A percentile compares a stretch with the other conserved stretches of the same genome.
Conservation (phyloP, 2,888 invertebrate species). For the Zele albiditarsus region DNA sequence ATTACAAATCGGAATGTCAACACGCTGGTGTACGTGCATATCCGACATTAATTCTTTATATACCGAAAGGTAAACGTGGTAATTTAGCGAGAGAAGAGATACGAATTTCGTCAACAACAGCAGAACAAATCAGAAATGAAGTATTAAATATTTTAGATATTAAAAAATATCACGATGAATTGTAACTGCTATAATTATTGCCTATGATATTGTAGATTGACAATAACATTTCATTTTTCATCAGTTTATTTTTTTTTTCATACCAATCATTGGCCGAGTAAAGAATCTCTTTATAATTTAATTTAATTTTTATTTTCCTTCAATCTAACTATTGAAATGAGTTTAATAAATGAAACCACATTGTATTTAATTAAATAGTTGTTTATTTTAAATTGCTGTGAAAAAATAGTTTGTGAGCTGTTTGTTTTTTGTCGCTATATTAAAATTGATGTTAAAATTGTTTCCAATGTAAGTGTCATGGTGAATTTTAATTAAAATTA, state of each 20-base stretch:
- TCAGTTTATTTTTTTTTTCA: background rate
- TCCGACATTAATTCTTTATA: constrained; percentile 81
- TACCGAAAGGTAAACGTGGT: constrained; percentile 73
- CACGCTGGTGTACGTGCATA: constrained; percentile 78
- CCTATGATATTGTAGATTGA: background rate
- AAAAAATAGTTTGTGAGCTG: too few relatives aligned
- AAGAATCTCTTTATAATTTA: too few relatives aligned
- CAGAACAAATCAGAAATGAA: constrained; percentile 53
- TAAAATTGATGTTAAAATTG: too few relatives aligned
- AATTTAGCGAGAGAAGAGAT: constrained; percentile 38
- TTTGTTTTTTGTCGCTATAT: too few relatives aligned
- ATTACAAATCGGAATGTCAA: constrained; percentile 74
- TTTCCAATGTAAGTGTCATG: too few relatives aligned
- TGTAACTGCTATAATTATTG: constrained; percentile 45
- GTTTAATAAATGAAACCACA: too few relatives aligned
- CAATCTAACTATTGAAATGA: too few relatives aligned
- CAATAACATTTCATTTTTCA: background rate
- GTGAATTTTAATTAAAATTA: too few relatives aligned
- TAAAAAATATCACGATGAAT: constrained; percentile 53
- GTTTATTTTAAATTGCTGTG: too few relatives aligned
- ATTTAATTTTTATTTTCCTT: too few relatives aligned
- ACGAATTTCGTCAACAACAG: constrained; percentile 51
- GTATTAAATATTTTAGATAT: constrained; percentile 49
- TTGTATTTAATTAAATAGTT: too few relatives aligned
- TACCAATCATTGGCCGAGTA: background rate